Base-by-base conservation (phyloP, 2,888 invertebrate species). In the Drosophila fulvimacula region DNA sequence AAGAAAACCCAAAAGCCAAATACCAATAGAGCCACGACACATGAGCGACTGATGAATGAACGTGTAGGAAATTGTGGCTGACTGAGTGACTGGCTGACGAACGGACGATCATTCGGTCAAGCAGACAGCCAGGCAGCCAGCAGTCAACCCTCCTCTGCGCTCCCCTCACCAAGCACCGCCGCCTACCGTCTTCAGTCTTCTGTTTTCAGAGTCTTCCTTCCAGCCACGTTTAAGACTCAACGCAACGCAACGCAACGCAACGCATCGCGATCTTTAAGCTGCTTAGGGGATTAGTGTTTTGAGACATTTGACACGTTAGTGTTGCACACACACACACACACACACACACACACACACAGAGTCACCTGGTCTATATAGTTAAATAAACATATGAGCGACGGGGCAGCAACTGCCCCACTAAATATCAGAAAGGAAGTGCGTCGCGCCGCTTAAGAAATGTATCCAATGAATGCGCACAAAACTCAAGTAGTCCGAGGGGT, bases 281-380 rank as follows among this genome's bases (percentile, higher is more conserved):
- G 91, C 90, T 91, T 91, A 91, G 90, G 80, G 88, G 91, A 91
- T 91, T 91, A 91, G 76, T 90, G 89, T 91, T 85, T 90, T 86
- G 80, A 90, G 90, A 88, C 90, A 88, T 90, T 90, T 90, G 90
- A 90, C 90, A 90, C 90, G 86, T 86, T 86, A 89, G 72, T 88
- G 79, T 88, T 76, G 79, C 84, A 74, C 59, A 69, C 80, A 79
- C 71, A 59, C 59, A 63, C 61, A 58, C 61, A 62, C 61, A 58
- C 58, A 62, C 59, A 63, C 46, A 58, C 53, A 42, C 27, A 34
- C 49, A 59, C 32, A 34, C n/a, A 51, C 17, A 38, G 17, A 48
- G 27, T 48, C 46, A 48, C 48, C 48, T 48, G 48, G 48, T 48
- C 48, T 76, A 62, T 60, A 52, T 21, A 70, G 46, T n/a, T 67